Evolutionary conservation across 2,113 vertebrate genomes (phyloP).

Genomic region (Diadophis punctatus): DNA sequence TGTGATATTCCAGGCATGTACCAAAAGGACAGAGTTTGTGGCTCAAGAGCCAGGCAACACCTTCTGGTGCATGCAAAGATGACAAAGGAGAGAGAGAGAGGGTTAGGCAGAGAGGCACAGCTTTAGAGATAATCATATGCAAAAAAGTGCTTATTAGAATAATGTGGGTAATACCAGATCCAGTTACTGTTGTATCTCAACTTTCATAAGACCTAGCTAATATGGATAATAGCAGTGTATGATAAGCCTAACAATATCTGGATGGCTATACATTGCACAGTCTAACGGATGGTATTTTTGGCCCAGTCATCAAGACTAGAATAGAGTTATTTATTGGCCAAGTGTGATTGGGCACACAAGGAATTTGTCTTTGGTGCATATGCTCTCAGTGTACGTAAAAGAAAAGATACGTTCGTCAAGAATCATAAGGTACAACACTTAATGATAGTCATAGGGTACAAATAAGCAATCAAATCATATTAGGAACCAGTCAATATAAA

Average conservation of each 20-base stretch:
- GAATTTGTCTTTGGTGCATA: too few relatives aligned
- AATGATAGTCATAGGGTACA: too few relatives aligned
- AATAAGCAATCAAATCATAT: too few relatives aligned
- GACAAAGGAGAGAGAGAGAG: neutral
- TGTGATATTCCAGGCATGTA: neutral
- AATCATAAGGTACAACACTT: too few relatives aligned
- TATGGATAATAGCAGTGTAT: neutral
- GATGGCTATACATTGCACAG: neutral
- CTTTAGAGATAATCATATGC: neutral
- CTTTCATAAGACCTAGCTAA: neutral
- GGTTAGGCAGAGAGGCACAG: neutral
- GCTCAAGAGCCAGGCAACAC: neutral
- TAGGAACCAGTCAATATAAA: too few relatives aligned
- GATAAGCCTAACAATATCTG: neutral
- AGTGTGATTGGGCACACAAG: too few relatives aligned
- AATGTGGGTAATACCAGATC: neutral
- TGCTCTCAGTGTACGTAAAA: too few relatives aligned
- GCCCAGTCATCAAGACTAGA: too few relatives aligned
- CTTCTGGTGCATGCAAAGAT: neutral
- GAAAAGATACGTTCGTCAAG: too few relatives aligned
- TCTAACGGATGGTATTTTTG: neutral
- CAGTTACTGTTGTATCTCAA: neutral
- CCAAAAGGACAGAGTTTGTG: neutral
- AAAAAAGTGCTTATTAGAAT: neutral
- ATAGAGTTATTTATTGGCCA: too few relatives aligned